Percentiles rank a stretch among this genome's conserved stretches.
Conservation (phyloP, 2,888 invertebrate species). For the Drosophila infuscata region DNA sequence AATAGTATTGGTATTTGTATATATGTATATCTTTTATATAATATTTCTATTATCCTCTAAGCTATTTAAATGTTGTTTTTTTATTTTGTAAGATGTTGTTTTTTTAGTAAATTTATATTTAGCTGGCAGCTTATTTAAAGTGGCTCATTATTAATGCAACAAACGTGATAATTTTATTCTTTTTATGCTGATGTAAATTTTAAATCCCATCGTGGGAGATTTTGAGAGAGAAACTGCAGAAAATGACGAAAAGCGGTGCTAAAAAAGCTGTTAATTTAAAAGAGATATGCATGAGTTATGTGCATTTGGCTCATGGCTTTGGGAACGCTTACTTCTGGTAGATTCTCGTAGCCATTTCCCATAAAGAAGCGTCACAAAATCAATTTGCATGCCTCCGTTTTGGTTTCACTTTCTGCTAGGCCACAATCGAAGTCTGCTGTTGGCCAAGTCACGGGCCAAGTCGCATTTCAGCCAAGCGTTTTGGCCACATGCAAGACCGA, state of each 20-base stretch:
- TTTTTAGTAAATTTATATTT: not conserved
- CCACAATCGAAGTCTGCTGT: conserved; percentile 1
- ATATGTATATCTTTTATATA: no score
- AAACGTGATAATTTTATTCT: not conserved
- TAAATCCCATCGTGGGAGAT: not conserved
- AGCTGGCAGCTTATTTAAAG: not conserved
- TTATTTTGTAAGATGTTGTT: no score
- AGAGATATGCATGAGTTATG: conserved; percentile 12
- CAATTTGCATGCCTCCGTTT: conserved; percentile 67
- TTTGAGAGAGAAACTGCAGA: not conserved
- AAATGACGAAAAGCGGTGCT: conserved; percentile 1
- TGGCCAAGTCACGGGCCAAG: conserved; percentile 12
- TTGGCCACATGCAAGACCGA: conserved; percentile 10
- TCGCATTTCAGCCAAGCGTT: conserved; percentile 25
- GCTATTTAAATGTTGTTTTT: no score
- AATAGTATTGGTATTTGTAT: no score
- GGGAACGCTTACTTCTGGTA: not conserved
- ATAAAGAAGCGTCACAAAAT: conserved; percentile 71
- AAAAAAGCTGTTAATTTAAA: not conserved
- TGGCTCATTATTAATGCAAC: not conserved
- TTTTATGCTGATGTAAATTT: not conserved
- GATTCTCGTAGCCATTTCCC: conserved; percentile 49
- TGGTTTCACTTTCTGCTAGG: not conserved
- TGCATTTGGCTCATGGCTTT: not conserved
- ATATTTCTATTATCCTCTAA: no score